Percentiles rank a stretch among this genome's conserved stretches.
These are phyloP conservation scores for Smutsia gigantea DNA, from an alignment of 2,797 vertebrate genomes.

Conservation along the genomic window DNA sequence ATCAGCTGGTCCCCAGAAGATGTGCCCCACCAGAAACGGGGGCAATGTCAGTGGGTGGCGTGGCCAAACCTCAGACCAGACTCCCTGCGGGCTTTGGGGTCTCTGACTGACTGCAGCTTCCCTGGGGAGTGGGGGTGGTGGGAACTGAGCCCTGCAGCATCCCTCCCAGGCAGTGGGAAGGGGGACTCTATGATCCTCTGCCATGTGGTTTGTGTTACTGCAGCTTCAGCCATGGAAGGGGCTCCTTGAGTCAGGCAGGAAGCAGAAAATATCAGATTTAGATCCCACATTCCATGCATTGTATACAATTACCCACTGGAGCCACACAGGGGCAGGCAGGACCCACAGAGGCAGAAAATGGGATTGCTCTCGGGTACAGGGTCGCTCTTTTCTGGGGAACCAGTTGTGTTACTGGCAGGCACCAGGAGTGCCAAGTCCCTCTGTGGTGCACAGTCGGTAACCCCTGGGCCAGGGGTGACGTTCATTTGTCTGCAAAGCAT, in stretches of 20 bases:
- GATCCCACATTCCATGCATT: conserved; percentile 19
- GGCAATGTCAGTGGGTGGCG: accelerated
- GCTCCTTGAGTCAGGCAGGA: conserved; percentile 40
- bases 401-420: background rate
- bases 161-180: background rate
- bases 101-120: background rate
- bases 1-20: background rate
- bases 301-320: conserved; percentile 26
- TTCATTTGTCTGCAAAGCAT: background rate
- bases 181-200: background rate
- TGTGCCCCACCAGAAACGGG: background rate
- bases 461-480: background rate
- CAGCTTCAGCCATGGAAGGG: conserved; percentile 5
- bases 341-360: background rate
- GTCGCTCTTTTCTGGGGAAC: background rate
- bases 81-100: background rate
- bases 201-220: conserved; percentile 39
- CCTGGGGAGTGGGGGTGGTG: background rate
- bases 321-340: background rate
- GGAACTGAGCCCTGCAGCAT: background rate
- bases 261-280: conserved; percentile 64
- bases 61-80: background rate
- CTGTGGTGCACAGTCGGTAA: accelerated
- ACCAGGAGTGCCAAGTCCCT: background rate
- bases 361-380: background rate